A percentile compares a stretch with the other conserved stretches of the same genome.
Evolutionary conservation across 2,888 invertebrate genomes (phyloP).

Genomic region (Acanthopleura granulata): DNA sequence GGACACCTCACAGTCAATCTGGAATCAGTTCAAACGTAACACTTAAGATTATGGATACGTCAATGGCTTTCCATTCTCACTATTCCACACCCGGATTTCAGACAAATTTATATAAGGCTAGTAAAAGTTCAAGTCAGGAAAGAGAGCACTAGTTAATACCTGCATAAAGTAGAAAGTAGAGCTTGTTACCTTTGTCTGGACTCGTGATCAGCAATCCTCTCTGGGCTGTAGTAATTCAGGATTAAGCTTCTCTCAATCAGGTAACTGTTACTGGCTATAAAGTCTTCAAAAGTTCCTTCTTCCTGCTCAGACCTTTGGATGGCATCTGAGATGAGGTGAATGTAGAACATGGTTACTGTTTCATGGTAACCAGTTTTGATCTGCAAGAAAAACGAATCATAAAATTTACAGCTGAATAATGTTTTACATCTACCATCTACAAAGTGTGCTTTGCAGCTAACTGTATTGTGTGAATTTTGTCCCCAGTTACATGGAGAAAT

Average conservation of each 20-base stretch:
- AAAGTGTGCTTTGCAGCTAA: no score
- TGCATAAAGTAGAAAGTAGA: constrained; percentile 19
- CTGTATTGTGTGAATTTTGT: no score
- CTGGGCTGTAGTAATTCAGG: constrained; percentile 52
- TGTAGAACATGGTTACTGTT: constrained; percentile 66
- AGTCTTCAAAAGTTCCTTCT: constrained; percentile 55
- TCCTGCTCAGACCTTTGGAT: constrained; percentile 31
- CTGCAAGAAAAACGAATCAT: constrained; percentile 29
- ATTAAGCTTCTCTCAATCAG: constrained; percentile 48
- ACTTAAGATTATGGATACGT: no score
- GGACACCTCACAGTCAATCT: no score
- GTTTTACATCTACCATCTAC: background rate
- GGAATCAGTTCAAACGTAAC: no score
- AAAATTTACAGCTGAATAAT: background rate
- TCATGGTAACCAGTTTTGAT: constrained; percentile 64
- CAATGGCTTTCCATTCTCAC: no score
- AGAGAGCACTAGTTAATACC: background rate
- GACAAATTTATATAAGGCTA: no score
- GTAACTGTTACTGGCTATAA: constrained; percentile 50
- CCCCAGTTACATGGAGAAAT: no score
- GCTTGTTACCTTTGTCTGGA: constrained; percentile 46
- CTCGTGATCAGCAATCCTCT: constrained; percentile 43
- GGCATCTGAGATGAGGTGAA: constrained; percentile 57
- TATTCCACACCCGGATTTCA: no score
- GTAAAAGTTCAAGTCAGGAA: no score